Conservation (phyloP, 2,113 vertebrate species). For the Syngnathus typhle region DNA sequence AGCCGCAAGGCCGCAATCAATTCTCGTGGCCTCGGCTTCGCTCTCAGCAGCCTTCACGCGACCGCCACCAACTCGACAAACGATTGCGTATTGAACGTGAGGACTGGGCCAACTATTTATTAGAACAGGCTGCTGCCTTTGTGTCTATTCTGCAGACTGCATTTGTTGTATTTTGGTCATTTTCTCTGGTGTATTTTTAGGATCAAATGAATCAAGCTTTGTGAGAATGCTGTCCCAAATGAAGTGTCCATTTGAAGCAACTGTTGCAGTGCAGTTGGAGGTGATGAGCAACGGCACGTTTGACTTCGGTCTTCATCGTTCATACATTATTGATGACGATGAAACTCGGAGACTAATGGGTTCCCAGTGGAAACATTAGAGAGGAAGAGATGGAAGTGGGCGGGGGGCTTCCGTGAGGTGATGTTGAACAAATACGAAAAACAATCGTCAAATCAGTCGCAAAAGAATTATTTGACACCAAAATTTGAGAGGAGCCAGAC, state of each 20-base stretch:
- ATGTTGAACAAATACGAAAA: not conserved
- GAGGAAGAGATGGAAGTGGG: not conserved
- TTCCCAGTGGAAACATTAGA: not conserved
- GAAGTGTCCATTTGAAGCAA: not conserved
- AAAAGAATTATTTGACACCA: too few species aligned
- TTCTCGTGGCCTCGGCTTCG: not conserved
- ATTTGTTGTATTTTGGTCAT: constrained; percentile 18
- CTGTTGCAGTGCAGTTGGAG: not conserved
- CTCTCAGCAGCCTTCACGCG: not conserved
- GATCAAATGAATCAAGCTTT: constrained; percentile 14
- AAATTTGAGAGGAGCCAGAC: too few species aligned
- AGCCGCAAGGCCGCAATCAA: not conserved
- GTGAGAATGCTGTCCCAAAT: not conserved
- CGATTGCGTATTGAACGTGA: not conserved
- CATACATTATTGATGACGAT: constrained; percentile 1
- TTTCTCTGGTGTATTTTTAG: constrained; percentile 50
- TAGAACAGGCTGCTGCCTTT: constrained; percentile 8
- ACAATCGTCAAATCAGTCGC: not conserved
- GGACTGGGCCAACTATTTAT: not conserved
- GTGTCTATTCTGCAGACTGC: constrained; percentile 25
- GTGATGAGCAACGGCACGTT: not conserved
- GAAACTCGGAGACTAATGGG: not conserved
- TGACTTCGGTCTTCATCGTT: not conserved
- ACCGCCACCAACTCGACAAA: not conserved
- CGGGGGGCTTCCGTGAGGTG: not conserved